A percentile compares a stretch with the other conserved stretches of the same genome.
phyloP scores from a whole-genome alignment of 2,797 vertebrate species.

The Tauraco hartlaubi region DNA sequence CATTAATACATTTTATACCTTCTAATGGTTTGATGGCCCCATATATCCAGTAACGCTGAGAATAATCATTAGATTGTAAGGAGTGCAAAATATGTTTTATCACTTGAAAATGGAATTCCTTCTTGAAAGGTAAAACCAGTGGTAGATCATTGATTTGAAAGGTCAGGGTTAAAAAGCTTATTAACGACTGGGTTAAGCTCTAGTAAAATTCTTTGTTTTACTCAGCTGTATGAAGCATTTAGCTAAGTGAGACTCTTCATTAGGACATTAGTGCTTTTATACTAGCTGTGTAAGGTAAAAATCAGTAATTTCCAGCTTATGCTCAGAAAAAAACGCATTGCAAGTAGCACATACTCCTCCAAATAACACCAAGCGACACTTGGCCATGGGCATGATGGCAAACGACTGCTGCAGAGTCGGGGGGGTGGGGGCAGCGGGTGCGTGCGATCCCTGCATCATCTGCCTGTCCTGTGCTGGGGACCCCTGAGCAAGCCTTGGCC shows the following conservation, averaged over 20 bases:
- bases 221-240: conserved; percentile 74
- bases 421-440: background rate
- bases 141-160: conserved; percentile 79
- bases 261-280: conserved; percentile 64
- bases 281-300: conserved; percentile 39
- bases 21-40: conserved; percentile 78
- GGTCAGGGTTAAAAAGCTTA: conserved; percentile 79
- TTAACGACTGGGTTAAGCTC: conserved; percentile 79
- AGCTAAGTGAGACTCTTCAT: conserved; percentile 72
- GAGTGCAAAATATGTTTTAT: conserved; percentile 78
- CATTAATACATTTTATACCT: conserved; percentile 78
- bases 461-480: background rate
- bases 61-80: conserved; percentile 77
- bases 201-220: conserved; percentile 72
- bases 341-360: background rate
- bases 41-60: conserved; percentile 72
- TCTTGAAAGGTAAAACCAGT: conserved; percentile 80
- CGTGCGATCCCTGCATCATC: background rate
- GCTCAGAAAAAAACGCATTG: conserved; percentile 22
- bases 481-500: background rate
- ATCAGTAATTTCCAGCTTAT: conserved; percentile 57
- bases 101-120: conserved; percentile 78
- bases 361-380: background rate
- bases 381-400: background rate
- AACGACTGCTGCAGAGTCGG: background rate